Conservation (phyloP, 2,797 vertebrate genomes). For the Echiichthys vipera region DNA sequence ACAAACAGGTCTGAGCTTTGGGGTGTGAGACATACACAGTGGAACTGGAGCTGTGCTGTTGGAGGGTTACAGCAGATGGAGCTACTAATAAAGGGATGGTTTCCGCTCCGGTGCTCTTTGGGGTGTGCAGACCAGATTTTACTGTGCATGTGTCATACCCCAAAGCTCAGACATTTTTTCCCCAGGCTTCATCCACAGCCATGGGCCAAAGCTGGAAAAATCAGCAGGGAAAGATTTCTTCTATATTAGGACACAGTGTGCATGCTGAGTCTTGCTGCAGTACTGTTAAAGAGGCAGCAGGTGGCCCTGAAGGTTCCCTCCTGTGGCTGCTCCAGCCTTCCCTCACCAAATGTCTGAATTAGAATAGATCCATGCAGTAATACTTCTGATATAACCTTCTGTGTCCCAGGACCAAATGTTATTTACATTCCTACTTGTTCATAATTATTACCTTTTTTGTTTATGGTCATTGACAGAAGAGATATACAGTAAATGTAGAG, state of each 20-base stretch:
- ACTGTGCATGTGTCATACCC: no score
- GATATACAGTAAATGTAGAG: neutral
- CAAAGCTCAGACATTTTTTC: no score
- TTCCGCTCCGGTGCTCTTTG: no score
- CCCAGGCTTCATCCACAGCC: no score
- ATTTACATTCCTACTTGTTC: no score
- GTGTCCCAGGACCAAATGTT: neutral
- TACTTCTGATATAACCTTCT: neutral
- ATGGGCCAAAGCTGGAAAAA: neutral
- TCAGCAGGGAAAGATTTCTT: neutral
- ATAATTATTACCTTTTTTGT: neutral
- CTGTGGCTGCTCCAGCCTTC: neutral
- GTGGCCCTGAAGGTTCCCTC: neutral
- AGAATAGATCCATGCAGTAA: no score
- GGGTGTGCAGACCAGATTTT: no score
- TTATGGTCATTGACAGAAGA: neutral
- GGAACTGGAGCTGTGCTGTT: no score
- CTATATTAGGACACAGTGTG: constrained; percentile 21
- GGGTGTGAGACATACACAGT: no score
- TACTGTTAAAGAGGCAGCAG: neutral
- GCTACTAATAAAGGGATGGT: no score
- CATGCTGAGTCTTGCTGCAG: neutral
- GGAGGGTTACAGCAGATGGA: no score
- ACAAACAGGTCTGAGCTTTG: no score
- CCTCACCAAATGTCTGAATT: neutral